A percentile compares a stretch with the other conserved stretches of the same genome.
phyloP scores from a whole-genome alignment of 1,140 invertebrate species.

The silkworm (Bombyx mori) region DNA sequence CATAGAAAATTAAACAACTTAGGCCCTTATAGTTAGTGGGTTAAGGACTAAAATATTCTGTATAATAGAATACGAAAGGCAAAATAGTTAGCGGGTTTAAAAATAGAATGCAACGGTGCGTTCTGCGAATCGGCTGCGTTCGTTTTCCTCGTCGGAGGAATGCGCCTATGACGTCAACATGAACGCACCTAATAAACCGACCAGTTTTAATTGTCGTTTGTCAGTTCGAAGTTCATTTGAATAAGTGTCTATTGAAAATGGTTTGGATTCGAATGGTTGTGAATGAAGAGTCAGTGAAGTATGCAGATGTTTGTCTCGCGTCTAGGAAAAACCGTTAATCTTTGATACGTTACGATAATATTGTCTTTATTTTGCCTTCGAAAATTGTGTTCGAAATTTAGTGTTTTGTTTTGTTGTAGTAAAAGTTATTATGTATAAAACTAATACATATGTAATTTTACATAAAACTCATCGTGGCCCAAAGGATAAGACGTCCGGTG shows the following conservation, averaged over 20 bases:
- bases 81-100: constrained; percentile 30
- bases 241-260: neutral
- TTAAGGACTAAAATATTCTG: neutral
- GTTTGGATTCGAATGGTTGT: neutral
- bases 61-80: neutral
- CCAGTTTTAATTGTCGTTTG: constrained; percentile 23
- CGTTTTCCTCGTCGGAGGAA: constrained; percentile 59
- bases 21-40: neutral
- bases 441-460: too few species aligned
- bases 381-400: too few species aligned
- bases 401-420: too few species aligned
- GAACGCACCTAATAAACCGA: constrained; percentile 32
- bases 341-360: neutral
- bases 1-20: neutral
- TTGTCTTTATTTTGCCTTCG: too few species aligned
- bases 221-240: neutral
- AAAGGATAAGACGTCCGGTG: too few species aligned
- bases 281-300: constrained; percentile 5
- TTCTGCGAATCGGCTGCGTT: constrained; percentile 52
- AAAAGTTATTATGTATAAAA: too few species aligned
- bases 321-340: constrained; percentile 4
- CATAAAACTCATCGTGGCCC: too few species aligned
- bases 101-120: constrained; percentile 54
- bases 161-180: constrained; percentile 41
- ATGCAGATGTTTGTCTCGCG: constrained; percentile 3